phyloP scores from a whole-genome alignment of 2,888 invertebrate species.

The Caenorhabditis imperialis region DNA sequence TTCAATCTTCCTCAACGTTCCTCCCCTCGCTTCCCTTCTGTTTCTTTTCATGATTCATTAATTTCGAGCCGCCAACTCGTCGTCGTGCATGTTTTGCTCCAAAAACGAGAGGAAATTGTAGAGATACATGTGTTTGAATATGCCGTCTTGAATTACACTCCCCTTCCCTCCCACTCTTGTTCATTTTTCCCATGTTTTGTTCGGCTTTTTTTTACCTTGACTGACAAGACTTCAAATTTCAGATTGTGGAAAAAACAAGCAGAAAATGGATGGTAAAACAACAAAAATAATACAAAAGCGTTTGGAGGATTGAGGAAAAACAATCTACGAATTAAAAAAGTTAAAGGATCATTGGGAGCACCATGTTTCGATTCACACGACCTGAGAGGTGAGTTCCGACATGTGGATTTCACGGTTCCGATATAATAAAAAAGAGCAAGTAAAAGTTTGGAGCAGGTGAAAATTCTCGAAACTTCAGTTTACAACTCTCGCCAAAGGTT shows the following conservation, averaged over 20 bases:
- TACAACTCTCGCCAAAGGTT: no score
- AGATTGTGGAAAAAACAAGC: not conserved
- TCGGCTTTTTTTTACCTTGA: no score
- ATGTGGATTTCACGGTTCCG: no score
- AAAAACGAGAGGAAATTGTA: not conserved
- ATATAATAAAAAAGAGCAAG: no score
- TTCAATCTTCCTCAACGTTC: conserved; percentile 27
- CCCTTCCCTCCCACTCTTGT: not conserved
- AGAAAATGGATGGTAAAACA: not conserved
- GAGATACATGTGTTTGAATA: conserved; percentile 13
- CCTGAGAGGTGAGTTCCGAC: conserved; percentile 25
- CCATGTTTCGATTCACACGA: conserved; percentile 26
- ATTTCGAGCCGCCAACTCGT: not conserved
- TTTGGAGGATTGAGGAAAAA: not conserved
- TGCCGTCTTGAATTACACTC: conserved; percentile 39
- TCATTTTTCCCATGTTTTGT: not conserved
- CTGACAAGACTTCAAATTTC: no score
- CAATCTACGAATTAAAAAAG: not conserved
- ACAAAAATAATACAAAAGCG: not conserved
- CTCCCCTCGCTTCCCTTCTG: no score
- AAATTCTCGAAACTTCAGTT: no score
- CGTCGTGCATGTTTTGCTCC: not conserved
- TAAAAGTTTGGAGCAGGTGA: no score
- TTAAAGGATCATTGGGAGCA: not conserved
- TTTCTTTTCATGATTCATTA: no score